These are phyloP conservation scores for Arrhamphus sclerolepis DNA, from an alignment of 2,797 vertebrate genomes.

Conservation along the genomic window DNA sequence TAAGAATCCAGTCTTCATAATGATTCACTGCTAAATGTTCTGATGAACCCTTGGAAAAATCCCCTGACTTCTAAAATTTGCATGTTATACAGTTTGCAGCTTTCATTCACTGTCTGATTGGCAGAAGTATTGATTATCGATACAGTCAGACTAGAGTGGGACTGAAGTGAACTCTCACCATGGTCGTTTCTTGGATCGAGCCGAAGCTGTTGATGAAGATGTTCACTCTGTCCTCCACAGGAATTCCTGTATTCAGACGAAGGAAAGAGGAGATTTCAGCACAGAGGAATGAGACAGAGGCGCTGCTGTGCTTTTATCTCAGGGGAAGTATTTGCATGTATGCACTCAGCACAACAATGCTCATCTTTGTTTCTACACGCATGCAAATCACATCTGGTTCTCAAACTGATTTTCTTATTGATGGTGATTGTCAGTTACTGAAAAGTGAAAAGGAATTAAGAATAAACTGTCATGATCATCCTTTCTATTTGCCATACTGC, in stretches of 20 bases:
- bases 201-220: conserved; percentile 99
- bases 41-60: conserved; percentile 30
- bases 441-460: conserved; percentile 17
- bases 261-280: conserved; percentile 5
- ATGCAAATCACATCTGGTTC: not conserved
- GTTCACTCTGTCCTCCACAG: conserved; percentile 96
- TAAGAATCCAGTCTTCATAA: conserved; percentile 45
- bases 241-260: conserved; percentile 84
- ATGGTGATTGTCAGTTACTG: conserved; percentile 20
- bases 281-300: not conserved
- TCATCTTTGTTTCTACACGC: conserved; percentile 8
- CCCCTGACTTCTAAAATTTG: conserved; percentile 10
- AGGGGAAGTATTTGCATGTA: too few species aligned
- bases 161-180: conserved; percentile 85
- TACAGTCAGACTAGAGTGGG: conserved; percentile 6
- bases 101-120: conserved; percentile 18
- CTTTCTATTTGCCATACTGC: conserved; percentile 6
- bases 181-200: conserved; percentile 98
- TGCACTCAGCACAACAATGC: not conserved
- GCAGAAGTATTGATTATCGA: conserved; percentile 42
- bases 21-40: conserved; percentile 54
- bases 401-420: conserved; percentile 17
- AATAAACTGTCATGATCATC: conserved; percentile 11
- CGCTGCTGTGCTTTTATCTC: too few species aligned
- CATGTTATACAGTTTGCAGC: conserved; percentile 16